Evolutionary conservation across 2,888 invertebrate genomes (phyloP).

Genomic region (Nemotelus nigrinus): DNA sequence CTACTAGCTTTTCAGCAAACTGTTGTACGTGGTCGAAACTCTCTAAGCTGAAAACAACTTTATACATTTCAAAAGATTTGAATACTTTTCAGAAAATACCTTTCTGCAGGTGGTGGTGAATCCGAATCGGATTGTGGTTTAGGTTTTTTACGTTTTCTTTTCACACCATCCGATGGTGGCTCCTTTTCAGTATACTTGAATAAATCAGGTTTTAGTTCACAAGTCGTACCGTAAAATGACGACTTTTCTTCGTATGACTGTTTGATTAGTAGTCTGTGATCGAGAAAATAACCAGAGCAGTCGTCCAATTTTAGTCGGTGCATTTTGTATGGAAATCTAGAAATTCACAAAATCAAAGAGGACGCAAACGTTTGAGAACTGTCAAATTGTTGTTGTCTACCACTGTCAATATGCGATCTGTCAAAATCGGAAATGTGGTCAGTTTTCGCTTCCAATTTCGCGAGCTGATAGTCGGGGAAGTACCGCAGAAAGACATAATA

Average conservation of each 20-base stretch:
- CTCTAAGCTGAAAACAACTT: neutral
- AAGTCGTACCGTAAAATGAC: neutral
- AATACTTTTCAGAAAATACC: neutral
- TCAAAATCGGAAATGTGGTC: too few species aligned
- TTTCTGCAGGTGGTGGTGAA: neutral
- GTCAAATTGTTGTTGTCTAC: neutral
- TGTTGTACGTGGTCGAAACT: neutral
- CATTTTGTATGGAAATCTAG: neutral
- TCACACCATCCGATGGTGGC: neutral
- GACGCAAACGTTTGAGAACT: too few species aligned
- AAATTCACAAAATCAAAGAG: too few species aligned
- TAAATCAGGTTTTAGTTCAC: conserved; percentile 11
- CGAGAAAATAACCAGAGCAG: conserved; percentile 13
- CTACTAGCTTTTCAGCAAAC: neutral
- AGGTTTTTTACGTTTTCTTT: neutral
- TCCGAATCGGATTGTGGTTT: neutral
- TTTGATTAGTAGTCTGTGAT: conserved; percentile 3
- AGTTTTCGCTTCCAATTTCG: too few species aligned
- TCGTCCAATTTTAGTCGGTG: neutral
- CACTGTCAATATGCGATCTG: too few species aligned
- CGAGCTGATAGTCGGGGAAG: too few species aligned
- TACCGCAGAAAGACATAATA: too few species aligned
- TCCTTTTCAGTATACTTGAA: conserved; percentile 29
- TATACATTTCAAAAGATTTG: neutral
- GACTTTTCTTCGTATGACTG: neutral